Percentiles rank a stretch among this genome's conserved stretches.
Evolutionary conservation across 2,797 vertebrate species (phyloP).

Genomic region (Sebastes steindachneri): DNA sequence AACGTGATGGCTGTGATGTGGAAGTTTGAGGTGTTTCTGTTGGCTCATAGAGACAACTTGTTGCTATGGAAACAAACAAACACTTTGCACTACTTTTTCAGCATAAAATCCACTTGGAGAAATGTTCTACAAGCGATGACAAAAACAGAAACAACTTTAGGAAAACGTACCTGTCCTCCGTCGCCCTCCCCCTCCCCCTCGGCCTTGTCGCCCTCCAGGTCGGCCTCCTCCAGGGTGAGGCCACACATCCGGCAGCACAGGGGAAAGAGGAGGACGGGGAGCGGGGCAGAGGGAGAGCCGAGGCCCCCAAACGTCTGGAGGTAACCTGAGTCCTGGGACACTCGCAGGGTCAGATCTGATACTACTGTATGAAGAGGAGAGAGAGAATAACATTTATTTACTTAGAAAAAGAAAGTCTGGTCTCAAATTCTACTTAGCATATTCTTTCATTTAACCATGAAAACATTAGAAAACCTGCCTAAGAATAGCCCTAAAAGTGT

Average conservation of each 20-base stretch:
- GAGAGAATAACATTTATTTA: not conserved
- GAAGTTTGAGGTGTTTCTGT: too few relatives aligned
- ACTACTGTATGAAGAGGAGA: slow-evolving; percentile 57
- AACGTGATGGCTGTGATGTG: too few relatives aligned
- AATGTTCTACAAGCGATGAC: too few relatives aligned
- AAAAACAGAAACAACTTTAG: not conserved
- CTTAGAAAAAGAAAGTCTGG: too few relatives aligned
- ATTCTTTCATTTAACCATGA: not conserved
- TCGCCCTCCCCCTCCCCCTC: slow-evolving; percentile 65
- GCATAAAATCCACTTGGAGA: too few relatives aligned
- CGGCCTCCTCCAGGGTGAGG: slow-evolving; percentile 87
- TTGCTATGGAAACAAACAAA: too few relatives aligned
- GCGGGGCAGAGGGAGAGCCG: slow-evolving; percentile 79
- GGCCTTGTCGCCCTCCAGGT: slow-evolving; percentile 65
- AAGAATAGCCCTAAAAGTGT: not conserved
- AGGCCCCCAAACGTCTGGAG: slow-evolving; percentile 82
- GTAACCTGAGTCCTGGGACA: slow-evolving; percentile 83
- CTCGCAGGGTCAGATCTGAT: slow-evolving; percentile 87
- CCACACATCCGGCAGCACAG: slow-evolving; percentile 91
- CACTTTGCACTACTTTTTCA: not conserved
- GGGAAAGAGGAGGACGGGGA: slow-evolving; percentile 93
- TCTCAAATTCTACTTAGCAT: not conserved
- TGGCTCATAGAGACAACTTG: not conserved
- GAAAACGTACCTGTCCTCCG: slow-evolving; percentile 65
- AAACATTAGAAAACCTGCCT: not conserved